A percentile compares a stretch with the other conserved stretches of the same genome.
Evolutionary conservation across 2,797 vertebrate species (phyloP).

Genomic region (Hyperoplus immaculatus): DNA sequence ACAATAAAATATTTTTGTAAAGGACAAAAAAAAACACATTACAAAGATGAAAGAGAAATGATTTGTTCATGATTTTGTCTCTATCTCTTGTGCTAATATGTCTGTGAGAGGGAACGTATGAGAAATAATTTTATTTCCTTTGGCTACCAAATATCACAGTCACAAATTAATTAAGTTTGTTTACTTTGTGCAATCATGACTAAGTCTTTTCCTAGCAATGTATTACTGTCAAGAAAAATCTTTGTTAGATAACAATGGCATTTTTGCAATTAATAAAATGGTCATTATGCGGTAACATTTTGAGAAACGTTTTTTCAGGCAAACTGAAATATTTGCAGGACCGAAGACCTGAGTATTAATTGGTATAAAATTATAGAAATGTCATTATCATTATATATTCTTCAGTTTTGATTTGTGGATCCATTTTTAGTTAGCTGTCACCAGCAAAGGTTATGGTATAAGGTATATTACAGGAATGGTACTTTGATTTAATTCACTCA

Average conservation of each 20-base stretch:
- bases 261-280: constrained; percentile 12
- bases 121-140: constrained; percentile 1
- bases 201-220: constrained; percentile 7
- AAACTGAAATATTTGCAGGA: neutral
- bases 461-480: neutral
- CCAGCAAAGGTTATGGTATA: neutral
- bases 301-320: constrained; percentile 3
- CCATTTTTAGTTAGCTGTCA: constrained; percentile 2
- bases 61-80: neutral
- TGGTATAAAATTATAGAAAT: neutral
- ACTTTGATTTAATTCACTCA: constrained; percentile 17
- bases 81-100: constrained; percentile 1
- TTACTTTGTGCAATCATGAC: neutral
- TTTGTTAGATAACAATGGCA: constrained; percentile 29
- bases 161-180: constrained; percentile 15
- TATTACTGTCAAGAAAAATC: neutral
- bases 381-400: neutral
- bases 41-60: constrained; percentile 8
- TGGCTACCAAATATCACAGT: constrained; percentile 1
- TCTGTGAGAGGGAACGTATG: neutral
- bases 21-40: neutral
- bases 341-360: neutral
- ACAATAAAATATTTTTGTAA: neutral
- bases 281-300: constrained; percentile 17
- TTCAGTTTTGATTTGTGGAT: neutral